A percentile compares a stretch with the other conserved stretches of the same genome.
Conservation (phyloP, 2,888 invertebrate species). For the Nasonovia ribisnigri region DNA sequence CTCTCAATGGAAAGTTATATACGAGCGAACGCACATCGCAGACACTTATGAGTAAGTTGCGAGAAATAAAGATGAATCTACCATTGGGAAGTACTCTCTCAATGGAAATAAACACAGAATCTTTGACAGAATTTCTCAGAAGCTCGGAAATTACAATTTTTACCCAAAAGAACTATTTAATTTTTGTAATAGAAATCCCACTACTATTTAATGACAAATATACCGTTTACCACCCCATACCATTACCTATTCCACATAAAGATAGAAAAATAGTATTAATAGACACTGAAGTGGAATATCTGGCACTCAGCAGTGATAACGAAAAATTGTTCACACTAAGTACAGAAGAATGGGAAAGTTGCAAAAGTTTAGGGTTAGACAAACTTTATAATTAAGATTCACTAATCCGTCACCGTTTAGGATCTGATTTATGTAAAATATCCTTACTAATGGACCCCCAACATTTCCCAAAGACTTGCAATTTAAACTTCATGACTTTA, state of each 20-base stretch:
- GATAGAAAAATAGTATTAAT: background rate
- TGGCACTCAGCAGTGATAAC: background rate
- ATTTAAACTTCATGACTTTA: background rate
- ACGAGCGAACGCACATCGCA: background rate
- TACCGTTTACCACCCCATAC: background rate
- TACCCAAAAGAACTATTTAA: background rate
- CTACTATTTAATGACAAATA: background rate
- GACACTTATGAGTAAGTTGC: background rate
- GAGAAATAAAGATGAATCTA: background rate
- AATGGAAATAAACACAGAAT: background rate
- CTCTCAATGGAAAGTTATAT: background rate
- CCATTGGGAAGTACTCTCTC: background rate
- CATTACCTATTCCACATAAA: background rate
- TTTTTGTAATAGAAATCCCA: background rate
- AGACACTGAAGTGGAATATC: background rate
- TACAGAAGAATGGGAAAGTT: background rate
- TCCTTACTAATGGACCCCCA: background rate
- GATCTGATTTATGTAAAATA: background rate
- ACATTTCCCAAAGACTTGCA: background rate
- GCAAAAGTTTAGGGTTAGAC: background rate
- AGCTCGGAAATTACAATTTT: background rate
- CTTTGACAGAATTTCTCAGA: background rate
- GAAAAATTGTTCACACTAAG: background rate
- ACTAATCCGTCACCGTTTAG: background rate
- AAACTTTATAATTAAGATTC: background rate